Conservation (phyloP, 1,140 invertebrate species). For the Bombus pyrosoma region DNA sequence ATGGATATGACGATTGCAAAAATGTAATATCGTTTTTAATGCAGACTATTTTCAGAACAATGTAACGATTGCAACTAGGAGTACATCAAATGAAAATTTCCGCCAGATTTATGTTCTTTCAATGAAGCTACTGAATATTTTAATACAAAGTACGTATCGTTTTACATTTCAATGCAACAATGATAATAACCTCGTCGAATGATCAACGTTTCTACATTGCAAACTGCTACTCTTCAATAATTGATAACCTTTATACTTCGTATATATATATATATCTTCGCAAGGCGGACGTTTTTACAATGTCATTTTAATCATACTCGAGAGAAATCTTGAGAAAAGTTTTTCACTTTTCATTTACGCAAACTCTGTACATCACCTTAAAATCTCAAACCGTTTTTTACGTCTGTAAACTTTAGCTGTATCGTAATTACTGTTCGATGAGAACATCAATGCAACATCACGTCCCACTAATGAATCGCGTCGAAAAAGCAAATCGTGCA, state of each 20-base stretch:
- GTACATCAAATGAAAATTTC: background rate
- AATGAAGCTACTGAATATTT: background rate
- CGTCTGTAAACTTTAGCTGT: no score
- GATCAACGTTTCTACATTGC: background rate
- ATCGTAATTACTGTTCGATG: no score
- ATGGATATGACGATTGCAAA: background rate
- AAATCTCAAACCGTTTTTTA: background rate
- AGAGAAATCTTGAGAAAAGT: no score
- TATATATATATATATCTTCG: no score
- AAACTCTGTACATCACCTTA: background rate
- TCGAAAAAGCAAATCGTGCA: no score
- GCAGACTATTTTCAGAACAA: background rate
- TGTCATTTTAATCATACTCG: background rate
- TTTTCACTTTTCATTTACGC: no score
- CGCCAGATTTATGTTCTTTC: background rate
- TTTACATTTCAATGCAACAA: background rate
- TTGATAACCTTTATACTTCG: no score
- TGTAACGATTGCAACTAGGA: background rate
- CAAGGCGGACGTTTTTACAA: background rate
- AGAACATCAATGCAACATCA: background rate
- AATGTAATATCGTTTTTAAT: background rate
- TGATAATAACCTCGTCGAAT: background rate
- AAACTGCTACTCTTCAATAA: background rate
- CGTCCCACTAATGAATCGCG: background rate
- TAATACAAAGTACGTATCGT: background rate